These are phyloP conservation scores for Regulus satrapa DNA, from an alignment of 2,113 vertebrate species.

Conservation along the genomic window DNA sequence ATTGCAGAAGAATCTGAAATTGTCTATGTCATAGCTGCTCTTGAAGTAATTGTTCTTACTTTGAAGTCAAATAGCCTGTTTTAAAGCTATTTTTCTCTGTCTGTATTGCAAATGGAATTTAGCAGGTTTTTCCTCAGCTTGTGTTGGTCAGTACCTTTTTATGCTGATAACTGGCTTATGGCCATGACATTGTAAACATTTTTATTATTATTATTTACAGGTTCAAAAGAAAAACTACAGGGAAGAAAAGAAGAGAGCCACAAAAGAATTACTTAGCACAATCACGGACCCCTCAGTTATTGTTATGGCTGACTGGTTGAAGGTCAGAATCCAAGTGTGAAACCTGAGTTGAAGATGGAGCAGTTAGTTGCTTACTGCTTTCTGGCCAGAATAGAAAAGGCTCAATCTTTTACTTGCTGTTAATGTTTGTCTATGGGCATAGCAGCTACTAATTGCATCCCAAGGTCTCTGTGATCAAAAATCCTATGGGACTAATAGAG, in stretches of 20 bases:
- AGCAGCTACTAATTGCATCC: slow-evolving; percentile 11
- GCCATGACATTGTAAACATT: background rate
- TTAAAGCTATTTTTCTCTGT: background rate
- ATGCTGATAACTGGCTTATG: background rate
- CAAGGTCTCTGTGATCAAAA: background rate
- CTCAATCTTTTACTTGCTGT: slow-evolving; percentile 20
- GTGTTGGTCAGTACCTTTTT: background rate
- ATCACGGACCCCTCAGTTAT: slow-evolving; percentile 97
- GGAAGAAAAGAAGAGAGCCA: slow-evolving; percentile 97
- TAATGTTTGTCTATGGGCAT: slow-evolving; percentile 40
- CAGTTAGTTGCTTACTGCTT: background rate
- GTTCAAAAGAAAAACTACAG: slow-evolving; percentile 99
- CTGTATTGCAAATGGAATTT: background rate
- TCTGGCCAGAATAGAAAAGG: slow-evolving; percentile 5
- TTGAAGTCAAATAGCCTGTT: background rate
- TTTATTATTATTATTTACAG: slow-evolving; percentile 71
- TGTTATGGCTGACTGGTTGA: slow-evolving; percentile 98
- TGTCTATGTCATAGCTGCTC: accelerated
- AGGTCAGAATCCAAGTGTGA: slow-evolving; percentile 78
- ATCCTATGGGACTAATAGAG: background rate
- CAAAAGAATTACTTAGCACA: slow-evolving; percentile 96
- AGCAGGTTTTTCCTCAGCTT: background rate
- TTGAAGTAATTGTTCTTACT: background rate
- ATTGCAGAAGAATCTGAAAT: background rate
- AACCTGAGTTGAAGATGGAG: background rate